Evolutionary conservation across 2,888 invertebrate species (phyloP).

Genomic region (Acrocyrtus sp.): DNA sequence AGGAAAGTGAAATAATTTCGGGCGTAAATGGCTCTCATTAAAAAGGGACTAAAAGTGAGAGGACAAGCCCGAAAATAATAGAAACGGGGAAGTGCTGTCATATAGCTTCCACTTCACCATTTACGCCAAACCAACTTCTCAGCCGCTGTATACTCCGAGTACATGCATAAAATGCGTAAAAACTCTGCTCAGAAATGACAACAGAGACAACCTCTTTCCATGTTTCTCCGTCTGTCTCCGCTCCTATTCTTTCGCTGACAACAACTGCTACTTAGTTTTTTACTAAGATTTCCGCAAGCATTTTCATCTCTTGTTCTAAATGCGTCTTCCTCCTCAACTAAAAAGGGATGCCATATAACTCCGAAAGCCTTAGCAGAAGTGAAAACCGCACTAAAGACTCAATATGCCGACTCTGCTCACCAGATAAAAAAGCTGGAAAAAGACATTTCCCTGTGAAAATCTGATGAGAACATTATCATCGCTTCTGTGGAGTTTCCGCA

Average conservation of each 20-base stretch:
- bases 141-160: neutral
- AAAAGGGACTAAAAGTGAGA: neutral
- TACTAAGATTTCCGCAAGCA: neutral
- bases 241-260: too few relatives aligned
- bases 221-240: neutral
- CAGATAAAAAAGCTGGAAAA: too few relatives aligned
- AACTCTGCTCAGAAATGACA: neutral
- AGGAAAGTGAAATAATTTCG: constrained; percentile 37
- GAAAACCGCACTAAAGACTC: neutral
- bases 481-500: neutral
- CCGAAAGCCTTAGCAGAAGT: too few relatives aligned
- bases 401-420: too few relatives aligned
- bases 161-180: neutral
- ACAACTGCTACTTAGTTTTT: neutral
- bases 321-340: too few relatives aligned
- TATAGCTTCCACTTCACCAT: neutral
- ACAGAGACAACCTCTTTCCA: neutral
- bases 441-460: constrained; percentile 2
- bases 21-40: constrained; percentile 41
- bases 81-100: neutral
- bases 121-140: too few relatives aligned
- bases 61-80: neutral
- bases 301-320: neutral
- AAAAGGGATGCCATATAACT: too few relatives aligned
- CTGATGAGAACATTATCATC: constrained; percentile 17